Percentiles rank a stretch among this genome's conserved stretches.
phyloP scores from a whole-genome alignment of 2,797 vertebrate genomes.

The Dromococcyx pavoninus region DNA sequence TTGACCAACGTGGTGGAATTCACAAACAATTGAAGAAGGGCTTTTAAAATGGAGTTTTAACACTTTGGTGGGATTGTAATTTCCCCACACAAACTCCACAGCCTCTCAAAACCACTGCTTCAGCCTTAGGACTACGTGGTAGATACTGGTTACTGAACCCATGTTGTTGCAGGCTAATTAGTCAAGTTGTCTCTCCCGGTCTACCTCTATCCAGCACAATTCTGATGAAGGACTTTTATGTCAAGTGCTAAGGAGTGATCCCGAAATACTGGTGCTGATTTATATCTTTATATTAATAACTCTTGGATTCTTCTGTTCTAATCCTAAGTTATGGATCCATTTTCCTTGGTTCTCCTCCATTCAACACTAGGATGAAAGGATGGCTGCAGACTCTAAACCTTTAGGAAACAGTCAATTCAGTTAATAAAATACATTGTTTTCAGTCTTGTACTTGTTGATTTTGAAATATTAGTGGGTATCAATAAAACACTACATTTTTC shows the following conservation, averaged over 20 bases:
- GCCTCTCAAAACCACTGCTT: not conserved
- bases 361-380: too few species aligned
- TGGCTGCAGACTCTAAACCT: not conserved
- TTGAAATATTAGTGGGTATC: not conserved
- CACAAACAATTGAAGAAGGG: not conserved
- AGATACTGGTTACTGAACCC: not conserved
- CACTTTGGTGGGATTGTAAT: not conserved
- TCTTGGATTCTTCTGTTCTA: not conserved
- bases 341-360: not conserved
- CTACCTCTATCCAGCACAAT: not conserved
- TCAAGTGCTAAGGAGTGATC: not conserved
- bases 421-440: not conserved
- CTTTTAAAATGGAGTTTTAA: not conserved
- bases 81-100: not conserved
- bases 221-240: not conserved
- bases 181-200: not conserved
- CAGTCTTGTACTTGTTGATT: not conserved
- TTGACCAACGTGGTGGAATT: not conserved
- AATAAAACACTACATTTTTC: not conserved
- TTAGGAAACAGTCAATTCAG: not conserved
- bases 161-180: not conserved
- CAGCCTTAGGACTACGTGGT: not conserved
- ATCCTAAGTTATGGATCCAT: not conserved
- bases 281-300: not conserved
- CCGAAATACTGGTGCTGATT: fast-evolving